phyloP scores from a whole-genome alignment of 2,888 invertebrate species.

The Eulithis testata region DNA sequence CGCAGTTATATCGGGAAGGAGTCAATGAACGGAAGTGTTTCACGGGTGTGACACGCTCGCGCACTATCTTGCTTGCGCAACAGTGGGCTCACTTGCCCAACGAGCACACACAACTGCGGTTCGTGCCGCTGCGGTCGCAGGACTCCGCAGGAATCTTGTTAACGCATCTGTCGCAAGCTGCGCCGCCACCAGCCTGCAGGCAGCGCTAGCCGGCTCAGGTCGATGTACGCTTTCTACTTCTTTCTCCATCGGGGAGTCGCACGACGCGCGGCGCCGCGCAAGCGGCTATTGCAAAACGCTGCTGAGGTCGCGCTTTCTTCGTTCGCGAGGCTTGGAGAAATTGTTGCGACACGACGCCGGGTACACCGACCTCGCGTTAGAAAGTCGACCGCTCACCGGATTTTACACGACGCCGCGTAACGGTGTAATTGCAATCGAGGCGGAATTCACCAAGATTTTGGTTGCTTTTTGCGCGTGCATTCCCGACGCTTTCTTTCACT shows the following conservation, averaged over 20 bases:
- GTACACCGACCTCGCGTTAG: constrained; percentile 83
- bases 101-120: constrained; percentile 56
- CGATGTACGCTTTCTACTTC: constrained; percentile 77
- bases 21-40: constrained; percentile 85
- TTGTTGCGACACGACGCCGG: constrained; percentile 81
- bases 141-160: constrained; percentile 65
- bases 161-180: constrained; percentile 63
- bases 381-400: constrained; percentile 84
- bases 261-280: constrained; percentile 54
- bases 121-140: constrained; percentile 60
- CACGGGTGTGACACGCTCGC: constrained; percentile 79
- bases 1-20: constrained; percentile 79
- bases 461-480: constrained; percentile 80
- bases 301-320: constrained; percentile 84
- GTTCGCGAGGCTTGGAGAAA: constrained; percentile 82
- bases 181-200: constrained; percentile 46
- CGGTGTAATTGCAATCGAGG: constrained; percentile 81
- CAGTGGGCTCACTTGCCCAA: constrained; percentile 72
- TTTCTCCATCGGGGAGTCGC: constrained; percentile 59
- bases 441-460: constrained; percentile 74
- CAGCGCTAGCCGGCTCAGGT: constrained; percentile 46
- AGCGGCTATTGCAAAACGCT: constrained; percentile 80
- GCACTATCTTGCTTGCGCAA: constrained; percentile 80
- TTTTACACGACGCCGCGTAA: constrained; percentile 79
- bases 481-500: constrained; percentile 83